Evolutionary conservation across 2,797 vertebrate genomes (phyloP), one percentile per base, ranked within the genome.

Genomic region (Triplophysa bombifrons): DNA sequence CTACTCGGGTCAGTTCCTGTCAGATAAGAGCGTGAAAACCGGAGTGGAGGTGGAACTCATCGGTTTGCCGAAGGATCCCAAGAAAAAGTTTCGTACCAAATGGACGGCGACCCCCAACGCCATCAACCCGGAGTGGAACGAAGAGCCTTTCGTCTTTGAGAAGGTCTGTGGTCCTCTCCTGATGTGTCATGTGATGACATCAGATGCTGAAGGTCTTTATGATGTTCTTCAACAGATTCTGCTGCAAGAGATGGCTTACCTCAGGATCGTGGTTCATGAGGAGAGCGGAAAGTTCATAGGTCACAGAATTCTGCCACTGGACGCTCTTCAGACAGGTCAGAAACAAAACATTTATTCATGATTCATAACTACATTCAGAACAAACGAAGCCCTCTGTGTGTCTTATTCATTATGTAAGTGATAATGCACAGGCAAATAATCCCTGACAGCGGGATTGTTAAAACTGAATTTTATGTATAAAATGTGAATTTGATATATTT

Each of bases 51-150:
- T 97, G 68, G 98, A 99, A 86, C 84, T 99, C 58, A 94, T 98
- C 0, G 98, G 98, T 53, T 89, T 99, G 75, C 98, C 96, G 0
- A 93, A 95, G 80, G 98, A 99, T 85, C 96, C 97, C 41, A 99
- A 98, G 82, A 95, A 96, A 85, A 98, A 96, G 86, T 97, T 93
- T 77, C 95, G 96, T 82, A 99, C 97, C 82, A 99, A 98, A 84
- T 91, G 95, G 92, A 93, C 93, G 41, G 82, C 95, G 19, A 92
- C 87, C 0, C 89, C 95, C 81, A 99, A 99, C 27, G 94, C 95
- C 83, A 97, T 99, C 76, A 99, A 99, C 87, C 98, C 98, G 0
- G 93, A 98, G 63, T 99, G 97, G 97, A 98, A 97, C 34, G 97
- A 99, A 83, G 97, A 98, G 66, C 94, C 96, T 13, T 99, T 97